Percentiles rank a stretch among this genome's conserved stretches.
These are phyloP conservation scores for Rhorus exstirpatorius DNA, from an alignment of 2,888 invertebrate genomes.

Conservation along the genomic window DNA sequence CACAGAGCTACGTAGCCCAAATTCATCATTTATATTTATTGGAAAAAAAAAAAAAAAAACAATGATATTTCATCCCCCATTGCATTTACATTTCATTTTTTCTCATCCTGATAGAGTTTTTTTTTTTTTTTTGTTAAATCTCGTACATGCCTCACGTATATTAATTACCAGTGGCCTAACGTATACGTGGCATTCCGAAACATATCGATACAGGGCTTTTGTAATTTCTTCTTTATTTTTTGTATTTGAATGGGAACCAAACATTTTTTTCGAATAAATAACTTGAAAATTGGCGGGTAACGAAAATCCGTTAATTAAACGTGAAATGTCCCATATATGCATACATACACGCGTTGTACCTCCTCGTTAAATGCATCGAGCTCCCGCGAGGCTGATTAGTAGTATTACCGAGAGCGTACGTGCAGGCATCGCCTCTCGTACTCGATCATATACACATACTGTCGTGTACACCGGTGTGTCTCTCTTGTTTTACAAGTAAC, in stretches of 20 bases:
- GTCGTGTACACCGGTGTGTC: constrained; percentile 44
- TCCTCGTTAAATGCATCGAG: constrained; percentile 68
- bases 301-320: constrained; percentile 45
- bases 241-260: no score
- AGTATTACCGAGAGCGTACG: constrained; percentile 66
- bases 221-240: no score
- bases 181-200: no score
- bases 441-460: constrained; percentile 38
- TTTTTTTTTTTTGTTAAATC: no score
- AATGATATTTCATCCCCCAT: constrained; percentile 8
- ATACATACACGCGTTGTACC: constrained; percentile 25
- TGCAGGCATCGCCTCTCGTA: constrained; percentile 60
- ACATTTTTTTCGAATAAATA: no score
- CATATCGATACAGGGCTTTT: no score
- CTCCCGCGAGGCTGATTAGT: constrained; percentile 61
- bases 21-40: constrained; percentile 23
- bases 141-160: no score
- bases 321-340: constrained; percentile 41
- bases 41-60: constrained; percentile 25
- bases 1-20: constrained; percentile 76
- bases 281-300: not conserved
- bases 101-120: no score
- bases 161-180: no score
- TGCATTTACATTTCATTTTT: constrained; percentile 21
- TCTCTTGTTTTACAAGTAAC: constrained; percentile 68